phyloP scores from a whole-genome alignment of 2,113 vertebrate genomes.

The Choloepus hoffmanni region DNA sequence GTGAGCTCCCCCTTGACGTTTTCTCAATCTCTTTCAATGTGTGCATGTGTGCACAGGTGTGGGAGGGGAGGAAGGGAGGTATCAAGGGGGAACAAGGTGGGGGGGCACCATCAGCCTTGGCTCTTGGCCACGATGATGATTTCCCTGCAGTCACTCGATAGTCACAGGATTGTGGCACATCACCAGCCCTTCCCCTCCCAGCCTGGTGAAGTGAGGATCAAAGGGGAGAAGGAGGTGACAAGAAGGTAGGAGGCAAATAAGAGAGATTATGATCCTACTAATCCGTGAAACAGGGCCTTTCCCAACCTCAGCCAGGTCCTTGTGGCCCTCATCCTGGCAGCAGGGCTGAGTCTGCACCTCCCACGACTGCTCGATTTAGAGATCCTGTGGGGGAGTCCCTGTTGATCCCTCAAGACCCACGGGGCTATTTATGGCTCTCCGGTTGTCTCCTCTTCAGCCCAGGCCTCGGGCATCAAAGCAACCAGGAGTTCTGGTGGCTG shows the following conservation, averaged over 20 bases:
- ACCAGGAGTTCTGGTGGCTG: neutral
- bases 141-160: neutral
- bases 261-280: neutral
- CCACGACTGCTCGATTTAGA: constrained; percentile 80
- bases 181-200: neutral
- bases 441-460: constrained; percentile 43
- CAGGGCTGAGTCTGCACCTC: constrained; percentile 54
- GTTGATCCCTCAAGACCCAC: constrained; percentile 74
- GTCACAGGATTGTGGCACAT: neutral
- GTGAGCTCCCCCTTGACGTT: neutral
- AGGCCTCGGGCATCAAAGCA: constrained; percentile 41
- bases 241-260: constrained; percentile 18
- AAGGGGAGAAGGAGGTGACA: neutral
- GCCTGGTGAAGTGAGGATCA: neutral
- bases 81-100: no score
- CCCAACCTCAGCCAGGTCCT: neutral
- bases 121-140: neutral
- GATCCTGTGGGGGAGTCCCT: constrained; percentile 80
- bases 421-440: constrained; percentile 75
- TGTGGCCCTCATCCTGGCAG: constrained; percentile 50
- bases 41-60: rapidly evolving
- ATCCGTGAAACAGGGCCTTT: neutral
- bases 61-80: neutral
- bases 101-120: neutral
- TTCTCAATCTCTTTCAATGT: neutral